Base-by-base conservation (phyloP, 2,888 invertebrate species). In the Microplitis deprimator region DNA sequence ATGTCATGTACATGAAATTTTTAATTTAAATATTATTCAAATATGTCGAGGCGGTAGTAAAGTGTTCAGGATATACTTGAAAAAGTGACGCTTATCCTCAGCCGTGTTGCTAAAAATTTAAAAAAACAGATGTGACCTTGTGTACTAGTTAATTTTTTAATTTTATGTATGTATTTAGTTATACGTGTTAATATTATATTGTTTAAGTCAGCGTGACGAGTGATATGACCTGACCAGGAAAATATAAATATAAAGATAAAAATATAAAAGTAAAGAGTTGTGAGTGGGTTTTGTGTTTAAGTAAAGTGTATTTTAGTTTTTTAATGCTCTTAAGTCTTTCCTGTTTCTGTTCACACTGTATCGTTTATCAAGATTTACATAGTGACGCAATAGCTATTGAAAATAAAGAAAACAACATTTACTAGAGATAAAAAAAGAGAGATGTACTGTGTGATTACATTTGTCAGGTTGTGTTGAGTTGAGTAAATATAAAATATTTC, bases 41-140 rank as follows among this genome's bases (percentile, higher is more conserved):
- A 5, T 13, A 61, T 68, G 74, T 39, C 59, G 60, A 67, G n/a
- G 17, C 67, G 73, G 73, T 73, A 68, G 73, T 73, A 68, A 39
- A 70, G 38, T 74, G 50, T 68, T 16, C n/a, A 39, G 13, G 17
- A 13, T 6, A 6, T n/a, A 6, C 39, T 68, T 29, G 3, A 17
- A n/a, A 65, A 38, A 60, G 38, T 20, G 16, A 64, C 67, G 38
- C 17, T 50, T 50, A 8, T 68, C 40, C 17, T 17, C 8, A 68
- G 6, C 39, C 8, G 20, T 62, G 20, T 10, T 40, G 61, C 68
- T 17, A 59, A 39, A 70, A 68, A 70, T 29, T 65, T 65, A 60
- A 50, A 40, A 59, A 68, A 76, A 73, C 79, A 68, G 64, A 79
- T 79, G 79, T 79, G 79, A 79, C 76, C 74, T 16, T n/a, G 59